Conservation (phyloP, 1,140 invertebrate genomes). For the Drosophila cardini region DNA sequence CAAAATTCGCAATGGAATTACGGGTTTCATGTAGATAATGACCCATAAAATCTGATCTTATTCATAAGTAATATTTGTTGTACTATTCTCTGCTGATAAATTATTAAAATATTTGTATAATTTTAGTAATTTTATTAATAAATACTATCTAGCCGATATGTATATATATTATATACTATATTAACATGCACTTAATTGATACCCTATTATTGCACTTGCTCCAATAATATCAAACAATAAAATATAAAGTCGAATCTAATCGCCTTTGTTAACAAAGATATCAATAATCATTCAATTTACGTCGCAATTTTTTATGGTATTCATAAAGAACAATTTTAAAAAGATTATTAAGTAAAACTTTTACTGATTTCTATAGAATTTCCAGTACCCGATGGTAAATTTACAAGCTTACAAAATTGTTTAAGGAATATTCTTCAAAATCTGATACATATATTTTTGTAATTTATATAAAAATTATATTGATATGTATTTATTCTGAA, state of each 20-base stretch:
- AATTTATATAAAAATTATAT: too few species aligned
- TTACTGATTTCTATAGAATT: too few species aligned
- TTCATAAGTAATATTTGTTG: conserved; percentile 21
- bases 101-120: conserved; percentile 31
- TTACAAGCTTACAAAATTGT: too few species aligned
- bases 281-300: conserved; percentile 10
- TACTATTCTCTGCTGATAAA: conserved; percentile 18
- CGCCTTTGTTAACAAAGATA: conserved; percentile 13
- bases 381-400: too few species aligned
- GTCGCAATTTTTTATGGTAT: conserved; percentile 7
- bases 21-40: conserved; percentile 59
- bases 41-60: conserved; percentile 30
- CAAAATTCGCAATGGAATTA: conserved; percentile 81
- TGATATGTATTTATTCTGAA: too few species aligned
- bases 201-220: neutral
- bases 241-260: conserved; percentile 20
- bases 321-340: neutral
- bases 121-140: conserved; percentile 33
- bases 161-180: neutral
- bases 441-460: too few species aligned
- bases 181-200: neutral
- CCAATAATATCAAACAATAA: neutral
- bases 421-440: too few species aligned
- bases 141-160: conserved; percentile 38
- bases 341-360: too few species aligned